Evolutionary conservation across 2,888 invertebrate species (phyloP), one percentile per base, ranked within the genome.

Genomic region (Drosophila niveifrons): DNA sequence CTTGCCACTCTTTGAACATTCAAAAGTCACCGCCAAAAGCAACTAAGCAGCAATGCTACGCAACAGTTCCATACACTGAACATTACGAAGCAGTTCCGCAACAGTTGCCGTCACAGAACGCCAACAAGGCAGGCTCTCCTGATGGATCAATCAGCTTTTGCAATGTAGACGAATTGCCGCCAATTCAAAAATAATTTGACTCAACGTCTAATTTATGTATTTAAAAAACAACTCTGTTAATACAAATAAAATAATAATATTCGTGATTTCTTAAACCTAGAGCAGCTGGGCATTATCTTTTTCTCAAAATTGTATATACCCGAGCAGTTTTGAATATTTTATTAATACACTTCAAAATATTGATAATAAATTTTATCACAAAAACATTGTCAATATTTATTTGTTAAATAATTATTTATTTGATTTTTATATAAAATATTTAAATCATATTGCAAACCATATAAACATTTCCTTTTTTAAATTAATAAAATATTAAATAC

Each of bases 41-140:
- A 0, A 4, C 1, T 23, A 0, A 0, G 0, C 1, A 0, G 9
- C 31, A 0, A 9, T 0, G 62, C 4, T 56, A 0, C 6, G 0
- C 8, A 72, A 53, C 73, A 7, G 72, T 15, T 72, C 9, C 3
- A 6, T 3, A 0, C 0, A 1, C 9, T n/a, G 62, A 66, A 56
- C 73, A 39, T 2, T 1, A 4, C 2, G 11, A 0, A 52, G 4
- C 61, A n/a, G 36, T 46, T 53, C 8, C 1, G 9, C 0, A 53
- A 17, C 52, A 13, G 61, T 15, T 61, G 6, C 36, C 0, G 4
- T 36, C 36, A 1, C 10, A 9, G 7, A 3, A 7, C 3, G 6
- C 0, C 0, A 7, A 2, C 8, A 8, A 2, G 8, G 9, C 8
- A 2, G 15, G 15, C 15, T 8, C 13, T 15, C 8, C 8, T 23